Evolutionary conservation across 1,140 invertebrate genomes (phyloP).

Genomic region (Drosophila trapezifrons): DNA sequence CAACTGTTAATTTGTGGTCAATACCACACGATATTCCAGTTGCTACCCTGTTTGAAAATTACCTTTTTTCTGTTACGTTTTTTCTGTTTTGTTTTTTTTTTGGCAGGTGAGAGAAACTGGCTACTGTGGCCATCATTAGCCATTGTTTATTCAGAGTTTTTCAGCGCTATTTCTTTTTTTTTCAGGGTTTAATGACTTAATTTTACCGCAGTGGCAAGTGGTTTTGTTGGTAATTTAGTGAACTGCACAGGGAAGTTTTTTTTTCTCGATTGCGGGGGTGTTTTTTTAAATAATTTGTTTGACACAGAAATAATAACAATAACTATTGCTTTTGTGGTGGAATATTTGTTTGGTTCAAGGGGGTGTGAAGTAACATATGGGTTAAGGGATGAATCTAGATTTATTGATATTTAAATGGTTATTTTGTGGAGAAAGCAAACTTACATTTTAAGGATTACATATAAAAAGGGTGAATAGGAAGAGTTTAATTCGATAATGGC

Average conservation of each 20-base stretch:
- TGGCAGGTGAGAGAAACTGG: conserved; percentile 64
- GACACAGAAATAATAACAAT: conserved; percentile 7
- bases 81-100: conserved; percentile 28
- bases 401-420: neutral
- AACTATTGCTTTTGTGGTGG: conserved; percentile 3
- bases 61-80: conserved; percentile 31
- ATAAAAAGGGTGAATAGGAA: neutral
- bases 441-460: neutral
- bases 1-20: conserved; percentile 82
- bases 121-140: conserved; percentile 66
- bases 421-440: no score
- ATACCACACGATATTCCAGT: conserved; percentile 58
- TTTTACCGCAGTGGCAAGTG: conserved; percentile 45
- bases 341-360: neutral
- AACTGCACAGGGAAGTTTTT: conserved; percentile 11
- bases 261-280: conserved; percentile 21
- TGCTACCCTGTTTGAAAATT: conserved; percentile 55
- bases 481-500: neutral
- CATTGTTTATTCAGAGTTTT: conserved; percentile 41
- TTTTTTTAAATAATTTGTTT: conserved; percentile 15
- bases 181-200: conserved; percentile 49
- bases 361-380: neutral
- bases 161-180: conserved; percentile 13
- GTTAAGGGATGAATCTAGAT: neutral
- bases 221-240: conserved; percentile 33